Evolutionary conservation across 2,888 invertebrate genomes (phyloP).

Genomic region (Hydraecia micacea): DNA sequence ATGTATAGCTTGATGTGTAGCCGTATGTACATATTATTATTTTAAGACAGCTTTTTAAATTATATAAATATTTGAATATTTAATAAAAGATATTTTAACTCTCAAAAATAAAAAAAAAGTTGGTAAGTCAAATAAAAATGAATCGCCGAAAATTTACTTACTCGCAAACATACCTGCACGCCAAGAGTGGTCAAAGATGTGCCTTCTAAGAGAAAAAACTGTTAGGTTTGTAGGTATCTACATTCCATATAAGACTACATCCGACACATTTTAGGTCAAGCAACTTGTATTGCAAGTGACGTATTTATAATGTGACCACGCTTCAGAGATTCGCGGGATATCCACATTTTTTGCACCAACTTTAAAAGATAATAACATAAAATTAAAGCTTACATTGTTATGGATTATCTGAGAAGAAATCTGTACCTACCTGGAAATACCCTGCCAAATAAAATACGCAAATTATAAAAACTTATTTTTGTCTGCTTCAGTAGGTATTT

Average conservation of each 20-base stretch:
- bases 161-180: not conserved
- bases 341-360: slow-evolving; percentile 13
- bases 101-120: too few species aligned
- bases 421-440: slow-evolving; percentile 25
- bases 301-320: slow-evolving; percentile 25
- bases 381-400: not conserved
- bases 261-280: slow-evolving; percentile 29
- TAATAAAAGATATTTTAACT: too few species aligned
- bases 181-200: not conserved
- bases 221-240: not conserved
- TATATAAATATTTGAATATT: too few species aligned
- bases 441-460: not conserved
- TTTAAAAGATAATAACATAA: not conserved
- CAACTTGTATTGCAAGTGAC: slow-evolving; percentile 24
- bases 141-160: too few species aligned
- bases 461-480: slow-evolving; percentile 16
- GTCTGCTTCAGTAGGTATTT: not conserved
- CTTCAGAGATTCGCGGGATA: slow-evolving; percentile 7
- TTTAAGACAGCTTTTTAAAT: too few species aligned
- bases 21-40: too few species aligned
- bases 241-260: not conserved
- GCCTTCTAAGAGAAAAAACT: not conserved
- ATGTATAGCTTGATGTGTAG: too few species aligned
- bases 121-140: too few species aligned
- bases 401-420: not conserved